These are phyloP conservation scores for Hymenopus coronatus DNA, from an alignment of 2,888 invertebrate genomes.

Conservation along the genomic window DNA sequence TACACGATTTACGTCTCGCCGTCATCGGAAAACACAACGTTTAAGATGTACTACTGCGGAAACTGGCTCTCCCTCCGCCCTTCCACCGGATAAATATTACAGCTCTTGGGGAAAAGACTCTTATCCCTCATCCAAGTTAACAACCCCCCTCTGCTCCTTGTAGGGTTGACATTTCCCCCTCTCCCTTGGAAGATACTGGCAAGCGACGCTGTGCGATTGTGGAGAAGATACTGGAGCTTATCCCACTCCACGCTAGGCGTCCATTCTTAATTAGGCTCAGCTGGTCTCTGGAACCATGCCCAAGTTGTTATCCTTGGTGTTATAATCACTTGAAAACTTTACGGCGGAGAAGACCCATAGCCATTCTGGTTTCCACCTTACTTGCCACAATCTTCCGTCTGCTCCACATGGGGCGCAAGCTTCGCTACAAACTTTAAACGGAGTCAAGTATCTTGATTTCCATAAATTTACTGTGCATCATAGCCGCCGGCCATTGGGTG, in stretches of 20 bases:
- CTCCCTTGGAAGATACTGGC: background rate
- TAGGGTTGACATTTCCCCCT: background rate
- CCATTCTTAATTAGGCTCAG: slow-evolving; percentile 30
- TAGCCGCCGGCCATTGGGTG: background rate
- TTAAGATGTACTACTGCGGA: background rate
- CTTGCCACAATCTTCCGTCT: background rate
- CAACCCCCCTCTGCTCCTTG: background rate
- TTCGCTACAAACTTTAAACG: background rate
- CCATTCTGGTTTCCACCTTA: background rate
- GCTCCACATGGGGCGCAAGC: background rate
- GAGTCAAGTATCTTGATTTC: slow-evolving; percentile 25
- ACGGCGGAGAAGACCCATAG: background rate
- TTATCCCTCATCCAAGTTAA: background rate
- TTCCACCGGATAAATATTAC: background rate
- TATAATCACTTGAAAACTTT: slow-evolving; percentile 27
- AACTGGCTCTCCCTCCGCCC: background rate
- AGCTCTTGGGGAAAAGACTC: background rate
- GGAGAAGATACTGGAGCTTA: background rate
- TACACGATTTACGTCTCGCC: background rate
- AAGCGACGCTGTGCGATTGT: background rate
- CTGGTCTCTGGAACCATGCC: slow-evolving; percentile 26
- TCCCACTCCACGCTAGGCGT: slow-evolving; percentile 6
- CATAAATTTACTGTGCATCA: slow-evolving; percentile 20
- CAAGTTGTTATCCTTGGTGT: slow-evolving; percentile 24
- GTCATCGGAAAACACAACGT: background rate